Evolutionary conservation across 2,888 invertebrate genomes (phyloP), one percentile per base, ranked within the genome.

Genomic region (Tetragonisca angustula): DNA sequence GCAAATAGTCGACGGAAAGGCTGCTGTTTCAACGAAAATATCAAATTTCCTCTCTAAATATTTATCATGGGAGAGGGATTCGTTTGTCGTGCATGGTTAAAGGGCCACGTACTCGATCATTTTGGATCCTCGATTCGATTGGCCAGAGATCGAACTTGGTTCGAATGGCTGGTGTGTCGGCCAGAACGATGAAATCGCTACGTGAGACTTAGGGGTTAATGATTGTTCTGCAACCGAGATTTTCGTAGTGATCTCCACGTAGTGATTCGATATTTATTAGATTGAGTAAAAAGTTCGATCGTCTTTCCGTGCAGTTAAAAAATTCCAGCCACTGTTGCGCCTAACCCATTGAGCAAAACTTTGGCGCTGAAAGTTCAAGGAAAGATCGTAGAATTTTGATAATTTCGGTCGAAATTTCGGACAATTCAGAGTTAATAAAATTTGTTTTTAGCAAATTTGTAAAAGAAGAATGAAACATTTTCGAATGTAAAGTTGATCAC

Each of bases 171-270:
- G 36, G 73, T 68, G 65, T 50, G 59, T 32, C 6, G 13, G n/a
- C 15, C 21, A 59, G 61, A 50, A 73, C 6, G 71, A 68, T 27
- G 32, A 52, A 24, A 21, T 72, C 56, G 19, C n/a, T 52, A 32
- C 32, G 19, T 9, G 56, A 32, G 27, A 49, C 71, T 83, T 83
- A 76, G 24, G 64, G 36, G 5, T 76, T 81, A 86, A 78, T 75
- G 87, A 86, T 87, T 77, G 81, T 81, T 79, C 71, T 61, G 76
- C 78, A 76, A 43, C 70, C 65, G 50, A 67, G 49, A 56, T 72
- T 52, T 52, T 52, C 49, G 36, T 49, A n/a, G 32, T 27, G 49
- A 24, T 6, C 71, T 79, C 69, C 61, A 36, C n/a, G 27, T 27
- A 52, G 15, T 19, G 32, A 49, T 69, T 24, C 19, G 15, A 59